These are phyloP conservation scores for Heliconius ethilla DNA, from an alignment of 2,888 invertebrate genomes.

Conservation along the genomic window DNA sequence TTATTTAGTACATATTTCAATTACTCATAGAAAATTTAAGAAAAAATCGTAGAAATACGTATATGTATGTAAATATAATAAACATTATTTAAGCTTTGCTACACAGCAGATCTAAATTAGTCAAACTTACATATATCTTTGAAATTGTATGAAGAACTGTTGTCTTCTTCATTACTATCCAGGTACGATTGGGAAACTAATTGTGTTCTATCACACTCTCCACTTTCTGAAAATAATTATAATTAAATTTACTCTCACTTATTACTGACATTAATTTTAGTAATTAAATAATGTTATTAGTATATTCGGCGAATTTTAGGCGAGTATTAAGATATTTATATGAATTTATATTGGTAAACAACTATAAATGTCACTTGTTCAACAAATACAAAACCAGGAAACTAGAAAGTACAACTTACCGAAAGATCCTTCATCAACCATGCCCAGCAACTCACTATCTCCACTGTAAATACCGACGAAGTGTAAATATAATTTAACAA, in stretches of 20 bases:
- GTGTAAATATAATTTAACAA: conserved; percentile 45
- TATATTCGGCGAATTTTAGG: background rate
- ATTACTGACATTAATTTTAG: background rate
- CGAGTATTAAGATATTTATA: conserved; percentile 23
- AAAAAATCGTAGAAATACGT: background rate
- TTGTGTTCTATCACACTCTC: conserved; percentile 74
- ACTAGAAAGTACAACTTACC: conserved; percentile 57
- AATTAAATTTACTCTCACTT: conserved; percentile 49
- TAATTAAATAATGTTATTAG: conserved; percentile 5
- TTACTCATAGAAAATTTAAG: no score
- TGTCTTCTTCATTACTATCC: conserved; percentile 77
- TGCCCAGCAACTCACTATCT: conserved; percentile 74
- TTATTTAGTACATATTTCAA: background rate
- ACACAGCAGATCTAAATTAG: background rate
- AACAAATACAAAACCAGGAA: conserved; percentile 15
- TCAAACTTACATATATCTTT: conserved; percentile 70
- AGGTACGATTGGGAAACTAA: conserved; percentile 81
- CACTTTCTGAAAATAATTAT: conserved; percentile 64
- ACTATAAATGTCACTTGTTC: conserved; percentile 39
- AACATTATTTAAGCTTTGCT: background rate
- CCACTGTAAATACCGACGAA: conserved; percentile 64
- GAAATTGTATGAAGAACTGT: conserved; percentile 63
- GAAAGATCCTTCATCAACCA: conserved; percentile 72
- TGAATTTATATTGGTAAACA: conserved; percentile 46
- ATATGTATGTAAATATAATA: background rate